Percentiles rank a stretch among this genome's conserved stretches.
Evolutionary conservation across 2,797 vertebrate species (phyloP).

Genomic region (Alfaro cultratus): DNA sequence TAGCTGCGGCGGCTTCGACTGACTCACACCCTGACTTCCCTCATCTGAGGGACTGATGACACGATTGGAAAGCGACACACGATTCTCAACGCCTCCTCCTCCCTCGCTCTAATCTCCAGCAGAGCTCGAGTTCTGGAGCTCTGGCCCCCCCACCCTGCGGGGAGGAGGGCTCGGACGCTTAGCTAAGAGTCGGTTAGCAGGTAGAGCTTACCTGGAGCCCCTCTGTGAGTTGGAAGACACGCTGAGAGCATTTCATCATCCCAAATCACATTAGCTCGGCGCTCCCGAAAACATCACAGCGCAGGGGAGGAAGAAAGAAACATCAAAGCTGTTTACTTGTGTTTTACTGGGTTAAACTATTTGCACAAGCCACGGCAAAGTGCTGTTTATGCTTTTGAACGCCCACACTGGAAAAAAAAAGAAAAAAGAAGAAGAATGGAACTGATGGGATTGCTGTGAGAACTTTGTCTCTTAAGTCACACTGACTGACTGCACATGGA

Average conservation of each 20-base stretch:
- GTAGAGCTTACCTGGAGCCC: slow-evolving; percentile 53
- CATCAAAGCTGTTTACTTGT: slow-evolving; percentile 56
- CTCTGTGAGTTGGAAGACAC: slow-evolving; percentile 47
- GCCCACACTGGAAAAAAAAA: slow-evolving; percentile 4
- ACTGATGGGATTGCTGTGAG: slow-evolving; percentile 12
- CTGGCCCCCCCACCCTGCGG: slow-evolving; percentile 29
- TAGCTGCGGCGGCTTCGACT: neutral
- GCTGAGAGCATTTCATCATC: slow-evolving; percentile 54
- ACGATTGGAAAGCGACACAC: slow-evolving; percentile 62
- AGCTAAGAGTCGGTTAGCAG: slow-evolving; percentile 62
- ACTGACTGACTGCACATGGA: neutral
- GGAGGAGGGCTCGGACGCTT: slow-evolving; percentile 53
- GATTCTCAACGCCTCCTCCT: slow-evolving; percentile 47
- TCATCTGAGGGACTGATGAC: slow-evolving; percentile 54
- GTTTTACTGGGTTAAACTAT: slow-evolving; percentile 38
- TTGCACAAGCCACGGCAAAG: slow-evolving; percentile 14
- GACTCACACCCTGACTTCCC: slow-evolving; percentile 30
- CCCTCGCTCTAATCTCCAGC: slow-evolving; percentile 25
- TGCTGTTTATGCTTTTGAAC: slow-evolving; percentile 24
- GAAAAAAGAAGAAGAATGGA: neutral
- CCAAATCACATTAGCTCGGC: slow-evolving; percentile 62
- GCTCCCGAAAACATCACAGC: slow-evolving; percentile 37
- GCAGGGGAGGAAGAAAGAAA: slow-evolving; percentile 3
- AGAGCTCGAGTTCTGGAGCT: slow-evolving; percentile 43
- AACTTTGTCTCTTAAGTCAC: slow-evolving; percentile 18